Evolutionary conservation across 2,888 invertebrate genomes (phyloP).

Genomic region (Leucozona laternaria): DNA sequence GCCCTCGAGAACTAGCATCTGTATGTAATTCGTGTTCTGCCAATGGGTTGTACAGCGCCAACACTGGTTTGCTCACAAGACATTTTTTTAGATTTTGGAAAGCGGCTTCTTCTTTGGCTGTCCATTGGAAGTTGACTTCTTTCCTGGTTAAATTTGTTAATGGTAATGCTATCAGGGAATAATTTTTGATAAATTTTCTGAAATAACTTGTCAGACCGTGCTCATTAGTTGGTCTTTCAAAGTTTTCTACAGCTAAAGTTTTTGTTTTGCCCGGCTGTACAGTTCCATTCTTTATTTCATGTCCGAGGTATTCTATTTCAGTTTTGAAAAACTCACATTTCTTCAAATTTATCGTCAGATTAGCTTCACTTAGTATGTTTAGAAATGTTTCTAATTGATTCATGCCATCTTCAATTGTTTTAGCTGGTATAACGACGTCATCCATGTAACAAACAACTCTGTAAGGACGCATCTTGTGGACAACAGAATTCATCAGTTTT

Average conservation of each 20-base stretch:
- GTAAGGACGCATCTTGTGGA: neutral
- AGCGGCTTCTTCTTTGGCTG: neutral
- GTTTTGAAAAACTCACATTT: neutral
- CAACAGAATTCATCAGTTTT: neutral
- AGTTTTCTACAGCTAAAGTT: neutral
- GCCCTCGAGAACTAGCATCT: neutral
- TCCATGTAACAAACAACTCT: constrained; percentile 1
- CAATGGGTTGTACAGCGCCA: neutral
- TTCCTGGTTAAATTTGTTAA: neutral
- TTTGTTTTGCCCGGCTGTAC: constrained; percentile 8
- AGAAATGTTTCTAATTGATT: neutral
- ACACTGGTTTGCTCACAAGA: neutral
- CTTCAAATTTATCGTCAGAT: neutral
- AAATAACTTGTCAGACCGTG: neutral
- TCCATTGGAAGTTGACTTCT: neutral
- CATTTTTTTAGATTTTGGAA: constrained; percentile 5
- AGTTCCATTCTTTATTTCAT: neutral
- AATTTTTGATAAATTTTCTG: neutral
- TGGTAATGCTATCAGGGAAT: neutral
- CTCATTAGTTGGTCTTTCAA: neutral
- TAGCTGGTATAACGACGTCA: constrained; percentile 7
- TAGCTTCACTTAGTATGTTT: neutral
- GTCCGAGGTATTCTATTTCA: constrained; percentile 1
- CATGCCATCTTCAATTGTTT: constrained; percentile 8
- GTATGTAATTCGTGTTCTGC: constrained; percentile 17